Conservation (phyloP, 2,888 invertebrate genomes). For the Heliconius cydno region DNA sequence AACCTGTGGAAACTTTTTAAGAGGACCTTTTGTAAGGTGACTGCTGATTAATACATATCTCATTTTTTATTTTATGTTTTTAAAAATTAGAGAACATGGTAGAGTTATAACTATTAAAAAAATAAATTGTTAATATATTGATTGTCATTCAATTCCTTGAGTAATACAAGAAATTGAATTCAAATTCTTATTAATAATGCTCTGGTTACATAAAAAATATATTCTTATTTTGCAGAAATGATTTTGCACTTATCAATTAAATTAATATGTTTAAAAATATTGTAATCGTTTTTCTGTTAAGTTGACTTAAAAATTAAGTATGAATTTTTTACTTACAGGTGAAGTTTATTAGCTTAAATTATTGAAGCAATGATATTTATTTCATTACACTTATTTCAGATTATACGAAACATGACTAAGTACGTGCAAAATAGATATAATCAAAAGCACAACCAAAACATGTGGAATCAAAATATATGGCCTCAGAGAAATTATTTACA, state of each 20-base stretch:
- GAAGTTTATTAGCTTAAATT: neutral
- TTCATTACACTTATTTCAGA: neutral
- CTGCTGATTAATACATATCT: neutral
- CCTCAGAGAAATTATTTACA: constrained; percentile 18
- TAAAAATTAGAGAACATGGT: neutral
- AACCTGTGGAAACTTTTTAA: too few relatives aligned
- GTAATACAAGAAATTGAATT: too few relatives aligned
- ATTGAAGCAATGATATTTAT: neutral
- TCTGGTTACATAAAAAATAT: too few relatives aligned
- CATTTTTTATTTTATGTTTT: neutral
- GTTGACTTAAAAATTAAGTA: neutral
- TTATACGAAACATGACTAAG: neutral
- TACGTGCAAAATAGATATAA: constrained; percentile 3
- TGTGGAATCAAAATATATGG: constrained; percentile 26
- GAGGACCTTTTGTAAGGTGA: neutral
- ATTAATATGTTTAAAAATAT: too few relatives aligned
- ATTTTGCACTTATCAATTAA: too few relatives aligned
- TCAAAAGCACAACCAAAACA: constrained; percentile 22
- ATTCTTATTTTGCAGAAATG: too few relatives aligned
- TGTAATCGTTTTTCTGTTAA: too few relatives aligned
- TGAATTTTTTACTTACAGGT: neutral
- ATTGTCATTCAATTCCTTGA: too few relatives aligned
- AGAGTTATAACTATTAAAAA: too few relatives aligned
- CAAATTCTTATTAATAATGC: too few relatives aligned
- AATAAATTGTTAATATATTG: too few relatives aligned